These are phyloP conservation scores for Daktulosphaira vitifoliae DNA, from an alignment of 1,140 invertebrate genomes.

Conservation along the genomic window DNA sequence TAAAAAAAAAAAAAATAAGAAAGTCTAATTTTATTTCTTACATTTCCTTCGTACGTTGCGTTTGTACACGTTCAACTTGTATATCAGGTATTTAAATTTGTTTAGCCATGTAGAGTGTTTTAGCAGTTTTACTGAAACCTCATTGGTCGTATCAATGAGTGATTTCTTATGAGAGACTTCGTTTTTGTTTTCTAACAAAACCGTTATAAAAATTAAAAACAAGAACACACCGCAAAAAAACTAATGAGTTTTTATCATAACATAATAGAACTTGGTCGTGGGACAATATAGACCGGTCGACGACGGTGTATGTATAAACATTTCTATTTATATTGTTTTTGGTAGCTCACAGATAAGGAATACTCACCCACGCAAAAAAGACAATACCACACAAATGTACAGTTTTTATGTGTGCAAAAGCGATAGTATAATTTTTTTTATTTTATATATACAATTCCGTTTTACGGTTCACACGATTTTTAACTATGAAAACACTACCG, in stretches of 20 bases:
- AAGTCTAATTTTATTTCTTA: too few species aligned
- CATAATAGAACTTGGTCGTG: conserved; percentile 2
- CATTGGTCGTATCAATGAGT: too few species aligned
- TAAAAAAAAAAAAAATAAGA: too few species aligned
- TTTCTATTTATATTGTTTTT: conserved; percentile 4
- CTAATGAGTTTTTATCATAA: not conserved
- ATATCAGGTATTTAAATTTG: too few species aligned
- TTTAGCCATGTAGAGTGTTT: too few species aligned
- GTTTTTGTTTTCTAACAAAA: too few species aligned
- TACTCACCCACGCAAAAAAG: conserved; percentile 13
- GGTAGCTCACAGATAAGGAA: not conserved
- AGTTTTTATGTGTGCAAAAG: conserved; percentile 20
- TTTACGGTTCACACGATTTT: conserved; percentile 30
- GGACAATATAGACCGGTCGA: not conserved
- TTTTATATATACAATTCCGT: not conserved
- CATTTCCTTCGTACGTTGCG: too few species aligned
- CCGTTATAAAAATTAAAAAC: not conserved
- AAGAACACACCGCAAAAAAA: not conserved
- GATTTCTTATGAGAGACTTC: too few species aligned
- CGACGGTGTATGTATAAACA: not conserved
- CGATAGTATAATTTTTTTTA: conserved; percentile 21
- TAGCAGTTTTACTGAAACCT: too few species aligned
- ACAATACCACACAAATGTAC: conserved; percentile 1
- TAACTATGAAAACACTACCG: conserved; percentile 9
- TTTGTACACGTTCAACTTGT: too few species aligned